These are phyloP conservation scores for Ammospiza nelsoni DNA, from an alignment of 2,113 vertebrate species.

Conservation along the genomic window DNA sequence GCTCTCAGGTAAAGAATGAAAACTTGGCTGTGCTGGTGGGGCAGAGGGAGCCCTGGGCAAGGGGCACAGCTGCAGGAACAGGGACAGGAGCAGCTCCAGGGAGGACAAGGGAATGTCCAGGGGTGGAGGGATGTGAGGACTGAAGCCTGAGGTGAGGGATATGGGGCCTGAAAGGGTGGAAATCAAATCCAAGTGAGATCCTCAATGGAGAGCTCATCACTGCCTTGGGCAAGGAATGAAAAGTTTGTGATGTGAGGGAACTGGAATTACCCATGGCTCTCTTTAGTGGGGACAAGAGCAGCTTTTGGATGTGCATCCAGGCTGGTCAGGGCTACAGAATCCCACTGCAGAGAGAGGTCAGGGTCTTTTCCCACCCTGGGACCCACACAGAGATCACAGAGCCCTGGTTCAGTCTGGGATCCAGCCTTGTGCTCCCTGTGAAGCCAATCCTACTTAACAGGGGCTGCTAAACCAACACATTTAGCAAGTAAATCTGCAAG, in stretches of 20 bases:
- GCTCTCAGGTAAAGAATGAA: not conserved
- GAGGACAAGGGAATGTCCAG: not conserved
- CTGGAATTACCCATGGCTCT: not conserved
- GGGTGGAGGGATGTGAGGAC: rapidly evolving
- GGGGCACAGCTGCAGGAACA: not conserved
- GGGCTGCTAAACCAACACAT: not conserved
- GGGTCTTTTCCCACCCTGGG: not conserved
- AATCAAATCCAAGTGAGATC: not conserved
- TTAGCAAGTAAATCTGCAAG: not conserved
- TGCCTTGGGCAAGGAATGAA: not conserved
- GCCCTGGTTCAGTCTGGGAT: not conserved
- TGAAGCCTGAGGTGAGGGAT: not conserved
- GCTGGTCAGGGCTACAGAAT: not conserved
- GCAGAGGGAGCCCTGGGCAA: not conserved
- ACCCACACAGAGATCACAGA: not conserved
- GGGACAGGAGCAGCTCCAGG: not conserved
- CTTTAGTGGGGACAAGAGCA: not conserved
- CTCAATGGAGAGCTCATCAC: rapidly evolving
- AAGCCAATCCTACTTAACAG: not conserved
- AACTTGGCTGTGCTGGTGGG: not conserved
- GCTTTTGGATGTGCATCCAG: not conserved
- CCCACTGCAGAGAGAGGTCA: not conserved
- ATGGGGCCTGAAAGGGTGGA: not conserved
- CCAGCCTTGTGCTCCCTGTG: not conserved
- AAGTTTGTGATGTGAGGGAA: not conserved